Evolutionary conservation across 2,113 vertebrate species (phyloP).

Genomic region (Cnemophilus loriae): DNA sequence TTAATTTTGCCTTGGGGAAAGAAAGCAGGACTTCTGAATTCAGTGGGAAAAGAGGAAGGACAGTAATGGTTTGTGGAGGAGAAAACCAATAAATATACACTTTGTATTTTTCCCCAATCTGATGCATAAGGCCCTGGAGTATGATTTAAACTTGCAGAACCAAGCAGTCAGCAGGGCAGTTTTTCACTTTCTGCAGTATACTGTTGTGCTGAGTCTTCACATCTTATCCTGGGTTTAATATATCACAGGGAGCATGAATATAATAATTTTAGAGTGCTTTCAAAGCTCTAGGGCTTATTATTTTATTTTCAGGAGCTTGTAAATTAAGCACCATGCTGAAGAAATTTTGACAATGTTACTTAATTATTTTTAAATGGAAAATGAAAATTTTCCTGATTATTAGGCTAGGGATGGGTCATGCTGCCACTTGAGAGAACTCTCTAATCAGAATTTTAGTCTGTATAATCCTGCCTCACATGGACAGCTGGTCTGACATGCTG

Average conservation of each 20-base stretch:
- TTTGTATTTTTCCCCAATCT: not conserved
- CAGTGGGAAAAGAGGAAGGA: not conserved
- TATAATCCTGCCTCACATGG: not conserved
- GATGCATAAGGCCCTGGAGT: not conserved
- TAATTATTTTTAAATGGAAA: not conserved
- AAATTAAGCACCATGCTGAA: not conserved
- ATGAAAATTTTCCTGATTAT: not conserved
- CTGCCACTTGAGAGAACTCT: not conserved
- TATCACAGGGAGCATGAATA: not conserved
- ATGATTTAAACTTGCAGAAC: not conserved
- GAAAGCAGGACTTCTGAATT: not conserved
- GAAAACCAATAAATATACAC: not conserved
- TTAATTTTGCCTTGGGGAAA: not conserved
- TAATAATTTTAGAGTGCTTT: not conserved
- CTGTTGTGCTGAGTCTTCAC: not conserved
- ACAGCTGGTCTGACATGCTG: not conserved
- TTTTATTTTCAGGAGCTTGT: not conserved
- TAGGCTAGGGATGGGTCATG: not conserved
- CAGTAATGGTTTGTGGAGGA: not conserved
- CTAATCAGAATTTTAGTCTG: not conserved
- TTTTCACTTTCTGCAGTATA: not conserved
- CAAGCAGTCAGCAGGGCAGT: not conserved
- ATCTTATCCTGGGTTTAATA: not conserved
- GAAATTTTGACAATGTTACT: not conserved
- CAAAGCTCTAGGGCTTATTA: not conserved